phyloP scores from a whole-genome alignment of 2,888 invertebrate genomes.

The Calliopum simillimum region DNA sequence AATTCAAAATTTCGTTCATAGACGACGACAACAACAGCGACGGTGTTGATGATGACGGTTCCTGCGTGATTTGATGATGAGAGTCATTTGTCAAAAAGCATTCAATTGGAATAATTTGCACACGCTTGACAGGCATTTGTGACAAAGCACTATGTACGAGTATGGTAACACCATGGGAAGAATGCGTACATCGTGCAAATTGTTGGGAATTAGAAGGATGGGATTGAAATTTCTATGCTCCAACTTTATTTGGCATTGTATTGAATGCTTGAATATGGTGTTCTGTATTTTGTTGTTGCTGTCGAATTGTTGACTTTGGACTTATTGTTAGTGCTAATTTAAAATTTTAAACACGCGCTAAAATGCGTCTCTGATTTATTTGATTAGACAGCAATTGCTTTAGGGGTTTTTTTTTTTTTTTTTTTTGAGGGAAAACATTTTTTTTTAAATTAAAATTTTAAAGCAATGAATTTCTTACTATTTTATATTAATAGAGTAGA shows the following conservation, averaged over 20 bases:
- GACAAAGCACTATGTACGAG: no score
- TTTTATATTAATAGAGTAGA: no score
- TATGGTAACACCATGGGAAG: not conserved
- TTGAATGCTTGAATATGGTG: not conserved
- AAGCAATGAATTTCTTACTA: no score
- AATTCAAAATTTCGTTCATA: no score
- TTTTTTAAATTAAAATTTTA: no score
- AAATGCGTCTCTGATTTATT: constrained; percentile 29
- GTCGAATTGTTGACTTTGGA: constrained; percentile 16
- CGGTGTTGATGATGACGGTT: not conserved
- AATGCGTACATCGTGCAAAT: not conserved
- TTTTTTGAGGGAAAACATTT: no score
- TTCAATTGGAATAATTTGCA: constrained; percentile 52
- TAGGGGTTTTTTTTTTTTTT: no score
- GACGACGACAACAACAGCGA: no score
- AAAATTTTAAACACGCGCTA: constrained; percentile 36
- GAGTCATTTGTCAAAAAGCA: constrained; percentile 51
- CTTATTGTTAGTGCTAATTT: constrained; percentile 26
- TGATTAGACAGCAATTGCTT: constrained; percentile 21
- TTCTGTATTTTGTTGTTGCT: constrained; percentile 2
- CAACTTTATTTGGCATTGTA: constrained; percentile 1
- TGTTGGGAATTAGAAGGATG: not conserved
- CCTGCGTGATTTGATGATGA: constrained; percentile 37
- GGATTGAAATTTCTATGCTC: constrained; percentile 10
- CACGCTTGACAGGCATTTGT: constrained; percentile 31